Base-by-base conservation (phyloP, 92 coral and sea anemone genomes). In the Metridium senile region DNA sequence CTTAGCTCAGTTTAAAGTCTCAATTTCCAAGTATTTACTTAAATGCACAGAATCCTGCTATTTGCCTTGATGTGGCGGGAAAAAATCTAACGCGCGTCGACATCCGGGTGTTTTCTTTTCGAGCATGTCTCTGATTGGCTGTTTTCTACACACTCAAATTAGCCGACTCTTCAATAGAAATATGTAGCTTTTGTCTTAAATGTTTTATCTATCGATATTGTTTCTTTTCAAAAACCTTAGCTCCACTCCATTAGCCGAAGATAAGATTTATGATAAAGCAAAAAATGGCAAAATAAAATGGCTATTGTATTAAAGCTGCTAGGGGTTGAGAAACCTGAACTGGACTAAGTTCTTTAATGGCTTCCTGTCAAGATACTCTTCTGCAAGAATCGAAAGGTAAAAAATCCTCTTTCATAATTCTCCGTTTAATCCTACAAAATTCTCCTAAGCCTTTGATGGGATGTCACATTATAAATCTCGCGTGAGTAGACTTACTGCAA, bases 381-480 rank as follows among this genome's bases (percentile, higher is more conserved):
- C 51, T 45, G 51, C 16, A 45, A 7, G 51, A 45, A 7, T 45
- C 16, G 51, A 45, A 45, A 45, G 51, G 51, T 45, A 45, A 45
- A 16, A 45, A 45, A 45, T 45, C 51, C 51, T 45, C 7, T 45
- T 45, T 45, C 16, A n/a, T 45, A 7, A 7, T n/a, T 54, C 20
- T 45, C 61, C 61, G 61, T 54, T 54, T 54, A 54, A 54, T 54
- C 61, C 61, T 10, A 54, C 61, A 54, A 54, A 54, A 54, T 8
- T 10, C 61, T n/a, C 20, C 20, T 54, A 54, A 54, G 9, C 61
- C 23, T 54, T 54, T 54, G 20, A 2, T 54, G 61, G 20, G 16
- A 54, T 54, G 20, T 54, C 61, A 22, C n/a, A 54, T 20, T 54
- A 10, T n/a, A 20, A 54, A 54, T 20, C 23, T 54, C 61, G 61